Evolutionary conservation across 2,113 vertebrate genomes (phyloP).

Genomic region (Picathartes gymnocephalus): DNA sequence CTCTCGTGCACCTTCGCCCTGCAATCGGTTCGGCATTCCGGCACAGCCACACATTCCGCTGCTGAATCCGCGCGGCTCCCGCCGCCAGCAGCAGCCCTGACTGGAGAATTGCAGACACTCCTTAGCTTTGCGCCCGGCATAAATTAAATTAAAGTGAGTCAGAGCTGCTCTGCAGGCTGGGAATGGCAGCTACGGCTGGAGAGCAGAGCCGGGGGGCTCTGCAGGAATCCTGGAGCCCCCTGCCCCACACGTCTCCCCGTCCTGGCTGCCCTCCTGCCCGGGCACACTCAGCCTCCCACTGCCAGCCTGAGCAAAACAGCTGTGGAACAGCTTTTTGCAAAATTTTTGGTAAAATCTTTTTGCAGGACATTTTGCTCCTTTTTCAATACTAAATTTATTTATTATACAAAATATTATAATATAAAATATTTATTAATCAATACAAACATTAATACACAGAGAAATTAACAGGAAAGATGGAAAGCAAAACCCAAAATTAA

Average conservation of each 20-base stretch:
- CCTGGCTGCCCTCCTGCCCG: neutral
- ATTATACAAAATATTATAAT: too few relatives aligned
- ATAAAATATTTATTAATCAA: neutral
- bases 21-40: neutral
- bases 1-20: neutral
- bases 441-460: neutral
- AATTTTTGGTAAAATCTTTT: too few relatives aligned
- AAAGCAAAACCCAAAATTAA: neutral
- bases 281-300: fast-evolving
- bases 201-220: fast-evolving
- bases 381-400: neutral
- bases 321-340: neutral
- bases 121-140: neutral
- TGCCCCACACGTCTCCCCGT: fast-evolving
- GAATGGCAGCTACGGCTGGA: fast-evolving
- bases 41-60: neutral
- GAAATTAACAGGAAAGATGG: neutral
- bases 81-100: neutral
- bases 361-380: too few relatives aligned
- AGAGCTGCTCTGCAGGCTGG: neutral
- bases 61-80: neutral
- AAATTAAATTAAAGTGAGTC: neutral
- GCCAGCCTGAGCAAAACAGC: fast-evolving
- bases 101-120: neutral
- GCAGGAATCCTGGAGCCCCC: fast-evolving